Conservation (phyloP, 2,888 invertebrate species). For the Chrysolina oricalcia region DNA sequence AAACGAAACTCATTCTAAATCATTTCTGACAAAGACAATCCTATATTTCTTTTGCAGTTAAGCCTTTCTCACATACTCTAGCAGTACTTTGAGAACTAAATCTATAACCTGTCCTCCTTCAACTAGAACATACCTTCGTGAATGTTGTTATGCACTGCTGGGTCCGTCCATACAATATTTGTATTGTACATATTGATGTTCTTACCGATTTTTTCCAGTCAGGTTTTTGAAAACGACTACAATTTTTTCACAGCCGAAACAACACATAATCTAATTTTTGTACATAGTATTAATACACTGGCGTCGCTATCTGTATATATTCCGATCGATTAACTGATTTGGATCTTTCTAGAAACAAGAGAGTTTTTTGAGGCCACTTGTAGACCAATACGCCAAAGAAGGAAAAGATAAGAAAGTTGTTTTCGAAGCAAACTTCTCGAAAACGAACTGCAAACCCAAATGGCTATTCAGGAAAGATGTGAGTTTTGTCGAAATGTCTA, state of each 20-base stretch:
- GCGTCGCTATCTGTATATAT: not conserved
- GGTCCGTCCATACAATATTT: constrained; percentile 38
- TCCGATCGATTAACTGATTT: constrained; percentile 4
- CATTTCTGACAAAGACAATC: constrained; percentile 5
- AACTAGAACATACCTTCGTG: constrained; percentile 17
- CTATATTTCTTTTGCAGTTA: not conserved
- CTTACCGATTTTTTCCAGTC: constrained; percentile 60
- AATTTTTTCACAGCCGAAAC: constrained; percentile 64
- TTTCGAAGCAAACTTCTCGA: constrained; percentile 96
- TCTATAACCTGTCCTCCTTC: constrained; percentile 1
- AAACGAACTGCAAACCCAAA: constrained; percentile 94
- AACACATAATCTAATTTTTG: constrained; percentile 54
- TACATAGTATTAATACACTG: constrained; percentile 38
- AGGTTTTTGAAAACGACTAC: constrained; percentile 63
- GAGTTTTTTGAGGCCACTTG: constrained; percentile 93
- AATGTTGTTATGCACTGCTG: constrained; percentile 40
- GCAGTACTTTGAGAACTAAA: constrained; percentile 7
- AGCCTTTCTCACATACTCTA: not conserved
- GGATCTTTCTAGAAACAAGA: constrained; percentile 86
- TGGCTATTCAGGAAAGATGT: constrained; percentile 95
- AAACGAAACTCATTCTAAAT: not conserved
- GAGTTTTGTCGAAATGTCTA: constrained; percentile 72
- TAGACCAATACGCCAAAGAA: constrained; percentile 95
- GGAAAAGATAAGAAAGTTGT: constrained; percentile 96
- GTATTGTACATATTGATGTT: constrained; percentile 60